Evolutionary conservation across 2,113 vertebrate species (phyloP).

Genomic region (Anguilla rostrata): DNA sequence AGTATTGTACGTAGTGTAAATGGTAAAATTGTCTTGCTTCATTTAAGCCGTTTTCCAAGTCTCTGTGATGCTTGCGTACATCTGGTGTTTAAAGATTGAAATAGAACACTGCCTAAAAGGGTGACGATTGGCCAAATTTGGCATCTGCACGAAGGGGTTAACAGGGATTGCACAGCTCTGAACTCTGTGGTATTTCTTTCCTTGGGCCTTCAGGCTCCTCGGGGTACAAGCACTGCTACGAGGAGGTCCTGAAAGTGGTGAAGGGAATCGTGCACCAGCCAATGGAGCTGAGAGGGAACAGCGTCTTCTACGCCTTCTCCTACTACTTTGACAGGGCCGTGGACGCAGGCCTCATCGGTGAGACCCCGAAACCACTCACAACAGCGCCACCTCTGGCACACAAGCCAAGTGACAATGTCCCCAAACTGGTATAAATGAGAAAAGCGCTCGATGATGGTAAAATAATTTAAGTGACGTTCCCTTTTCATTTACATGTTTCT

Average conservation of each 20-base stretch:
- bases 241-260: conserved; percentile 83
- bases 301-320: conserved; percentile 91
- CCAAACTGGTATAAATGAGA: neutral
- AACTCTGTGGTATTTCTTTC: conserved; percentile 12
- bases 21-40: too few species aligned
- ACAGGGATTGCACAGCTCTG: too few species aligned
- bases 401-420: neutral
- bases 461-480: neutral
- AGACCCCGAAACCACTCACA: conserved; percentile 35
- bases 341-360: conserved; percentile 88
- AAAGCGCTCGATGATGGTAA: neutral
- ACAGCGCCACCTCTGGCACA: neutral
- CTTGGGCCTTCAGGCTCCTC: conserved; percentile 65
- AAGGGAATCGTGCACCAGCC: conserved; percentile 85
- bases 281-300: conserved; percentile 69
- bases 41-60: too few species aligned
- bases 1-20: too few species aligned
- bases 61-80: too few species aligned
- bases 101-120: too few species aligned
- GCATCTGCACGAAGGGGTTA: too few species aligned
- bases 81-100: too few species aligned
- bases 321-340: conserved; percentile 94
- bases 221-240: conserved; percentile 85
- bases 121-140: too few species aligned
- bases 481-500: neutral